Evolutionary conservation across 2,888 invertebrate species (phyloP).

Genomic region (Ametastegia equiseti): DNA sequence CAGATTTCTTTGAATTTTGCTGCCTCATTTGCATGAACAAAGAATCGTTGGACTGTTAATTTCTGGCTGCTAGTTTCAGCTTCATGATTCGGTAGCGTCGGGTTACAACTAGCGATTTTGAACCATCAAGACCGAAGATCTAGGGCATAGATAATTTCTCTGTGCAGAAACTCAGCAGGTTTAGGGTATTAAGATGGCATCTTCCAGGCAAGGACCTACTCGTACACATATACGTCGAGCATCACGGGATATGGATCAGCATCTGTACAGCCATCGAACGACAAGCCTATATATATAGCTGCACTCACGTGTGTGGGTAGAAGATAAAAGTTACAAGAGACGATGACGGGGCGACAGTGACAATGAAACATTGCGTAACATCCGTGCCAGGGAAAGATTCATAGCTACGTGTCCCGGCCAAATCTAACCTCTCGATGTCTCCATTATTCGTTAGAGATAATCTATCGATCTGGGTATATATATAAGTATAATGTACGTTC

Average conservation of each 20-base stretch:
- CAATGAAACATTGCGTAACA: neutral
- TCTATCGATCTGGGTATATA: slow-evolving; percentile 13
- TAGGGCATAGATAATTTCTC: slow-evolving; percentile 26
- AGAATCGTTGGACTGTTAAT: no score
- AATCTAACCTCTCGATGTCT: slow-evolving; percentile 16
- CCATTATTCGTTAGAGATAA: neutral
- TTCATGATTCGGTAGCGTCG: neutral
- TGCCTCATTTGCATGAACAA: no score
- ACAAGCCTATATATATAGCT: neutral
- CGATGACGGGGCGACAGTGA: neutral
- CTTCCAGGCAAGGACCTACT: no score
- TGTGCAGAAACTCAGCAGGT: neutral
- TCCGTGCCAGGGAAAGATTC: neutral
- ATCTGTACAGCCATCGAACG: neutral
- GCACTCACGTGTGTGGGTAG: neutral
- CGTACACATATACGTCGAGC: no score
- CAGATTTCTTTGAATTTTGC: no score
- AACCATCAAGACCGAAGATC: slow-evolving; percentile 1
- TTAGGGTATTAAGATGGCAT: neutral
- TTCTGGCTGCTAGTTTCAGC: no score
- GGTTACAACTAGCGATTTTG: slow-evolving; percentile 1
- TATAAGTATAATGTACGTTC: neutral
- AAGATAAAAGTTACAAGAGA: neutral
- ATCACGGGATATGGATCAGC: neutral
- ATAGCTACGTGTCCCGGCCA: neutral